Conservation (phyloP, 1,140 invertebrate species). For the fruit fly (Drosophila melanogaster) region Release_6_plus_ISO1_MT NT_037436.4:18565501-18566000, state of each 20-base stretch:
- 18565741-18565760: conserved; percentile 70
- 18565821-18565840: conserved; percentile 45
- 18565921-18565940: conserved; percentile 28
- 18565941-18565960: conserved; percentile 28
- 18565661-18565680: conserved; percentile 9
- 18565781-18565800: conserved; percentile 76
- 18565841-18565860: conserved; percentile 35
- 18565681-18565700: background rate
- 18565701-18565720: conserved; percentile 3
- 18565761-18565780: conserved; percentile 68
- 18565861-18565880: conserved; percentile 51
- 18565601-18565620: conserved; percentile 64
- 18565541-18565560: conserved; percentile 46
- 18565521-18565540: conserved; percentile 49
- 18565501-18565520: background rate
- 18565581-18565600: conserved; percentile 26
- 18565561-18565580: conserved; percentile 25
- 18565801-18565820: conserved; percentile 76
- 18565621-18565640: conserved; percentile 76
- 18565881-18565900: conserved; percentile 66
- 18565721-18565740: background rate
- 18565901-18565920: conserved; percentile 30
- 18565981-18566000: conserved; percentile 57
- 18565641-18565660: conserved; percentile 32
- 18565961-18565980: conserved; percentile 25